Evolutionary conservation across 2,113 vertebrate genomes (phyloP).

Genomic region (Trichechus manatus): DNA sequence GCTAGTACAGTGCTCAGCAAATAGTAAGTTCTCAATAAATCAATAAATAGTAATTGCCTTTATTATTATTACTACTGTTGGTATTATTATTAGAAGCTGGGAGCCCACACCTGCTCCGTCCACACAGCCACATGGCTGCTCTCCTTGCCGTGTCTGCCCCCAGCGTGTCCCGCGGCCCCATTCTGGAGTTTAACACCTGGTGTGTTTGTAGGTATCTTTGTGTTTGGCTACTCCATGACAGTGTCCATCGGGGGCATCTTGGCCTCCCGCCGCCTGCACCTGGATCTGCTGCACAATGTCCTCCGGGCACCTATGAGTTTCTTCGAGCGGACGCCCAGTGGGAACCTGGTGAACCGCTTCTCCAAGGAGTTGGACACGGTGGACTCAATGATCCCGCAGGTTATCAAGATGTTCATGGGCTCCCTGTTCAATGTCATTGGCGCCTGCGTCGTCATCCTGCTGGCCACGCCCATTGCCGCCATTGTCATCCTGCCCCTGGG

Average conservation of each 20-base stretch:
- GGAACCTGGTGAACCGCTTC: constrained; percentile 98
- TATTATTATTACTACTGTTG: accelerated
- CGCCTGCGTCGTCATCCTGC: constrained; percentile 93
- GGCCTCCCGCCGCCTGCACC: constrained; percentile 94
- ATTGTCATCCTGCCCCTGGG: constrained; percentile 94
- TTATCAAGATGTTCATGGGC: constrained; percentile 98
- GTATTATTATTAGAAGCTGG: neutral
- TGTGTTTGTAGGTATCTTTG: constrained; percentile 89
- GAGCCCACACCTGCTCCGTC: neutral
- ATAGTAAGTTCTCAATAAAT: neutral
- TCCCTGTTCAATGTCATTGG: constrained; percentile 94
- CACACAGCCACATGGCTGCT: accelerated
- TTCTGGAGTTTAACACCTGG: accelerated
- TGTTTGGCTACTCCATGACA: constrained; percentile 94
- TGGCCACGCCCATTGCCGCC: constrained; percentile 94
- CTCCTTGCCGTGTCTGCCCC: neutral
- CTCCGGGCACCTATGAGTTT: constrained; percentile 96
- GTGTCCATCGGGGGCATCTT: constrained; percentile 96
- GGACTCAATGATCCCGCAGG: constrained; percentile 94
- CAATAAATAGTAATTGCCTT: accelerated
- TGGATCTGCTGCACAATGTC: constrained; percentile 93
- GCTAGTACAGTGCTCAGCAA: accelerated
- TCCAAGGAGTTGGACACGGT: constrained; percentile 98
- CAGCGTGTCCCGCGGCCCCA: accelerated
- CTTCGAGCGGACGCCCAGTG: constrained; percentile 97